These are phyloP conservation scores for Stenotaenia linearis DNA, from an alignment of 2,888 invertebrate species.

Conservation along the genomic window DNA sequence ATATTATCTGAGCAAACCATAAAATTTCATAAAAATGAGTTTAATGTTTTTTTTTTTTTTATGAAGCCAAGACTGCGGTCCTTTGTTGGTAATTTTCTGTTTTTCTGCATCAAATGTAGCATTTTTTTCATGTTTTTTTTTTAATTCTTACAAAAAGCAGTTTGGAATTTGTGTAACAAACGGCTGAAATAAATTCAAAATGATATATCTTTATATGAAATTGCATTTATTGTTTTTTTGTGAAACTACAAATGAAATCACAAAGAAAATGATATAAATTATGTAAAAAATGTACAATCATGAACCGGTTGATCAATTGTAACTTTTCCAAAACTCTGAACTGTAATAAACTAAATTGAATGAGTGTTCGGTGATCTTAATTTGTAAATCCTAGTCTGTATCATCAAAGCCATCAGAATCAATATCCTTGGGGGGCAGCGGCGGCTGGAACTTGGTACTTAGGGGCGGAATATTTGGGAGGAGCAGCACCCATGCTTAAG, in stretches of 20 bases:
- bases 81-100: no score
- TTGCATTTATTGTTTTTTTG: neutral
- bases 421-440: neutral
- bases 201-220: neutral
- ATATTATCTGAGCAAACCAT: no score
- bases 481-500: neutral
- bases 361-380: no score
- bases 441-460: slow-evolving; percentile 8
- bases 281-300: neutral
- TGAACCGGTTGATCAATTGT: neutral
- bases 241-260: neutral
- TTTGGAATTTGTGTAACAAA: no score
- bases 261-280: neutral
- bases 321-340: neutral
- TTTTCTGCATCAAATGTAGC: no score
- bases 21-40: no score
- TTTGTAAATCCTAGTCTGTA: neutral
- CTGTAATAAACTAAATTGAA: no score
- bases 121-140: no score
- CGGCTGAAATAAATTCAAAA: no score
- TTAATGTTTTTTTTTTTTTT: no score
- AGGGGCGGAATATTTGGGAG: slow-evolving; percentile 21
- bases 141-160: no score
- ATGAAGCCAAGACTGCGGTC: no score
- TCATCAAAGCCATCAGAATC: neutral